phyloP scores from a whole-genome alignment of 2,888 invertebrate species.

The Lasioglossum morio region DNA sequence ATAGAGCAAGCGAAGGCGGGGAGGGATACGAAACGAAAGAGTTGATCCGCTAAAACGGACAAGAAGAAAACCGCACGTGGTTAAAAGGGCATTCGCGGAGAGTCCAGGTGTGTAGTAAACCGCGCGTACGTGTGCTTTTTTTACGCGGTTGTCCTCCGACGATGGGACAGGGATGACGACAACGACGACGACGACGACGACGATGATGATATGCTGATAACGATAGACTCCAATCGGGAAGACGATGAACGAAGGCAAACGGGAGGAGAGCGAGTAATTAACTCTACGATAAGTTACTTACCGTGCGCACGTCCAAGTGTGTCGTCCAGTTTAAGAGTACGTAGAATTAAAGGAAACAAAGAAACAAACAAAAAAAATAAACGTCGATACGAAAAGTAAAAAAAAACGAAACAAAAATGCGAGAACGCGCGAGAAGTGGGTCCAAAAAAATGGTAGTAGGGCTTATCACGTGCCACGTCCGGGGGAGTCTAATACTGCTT shows the following conservation, averaged over 20 bases:
- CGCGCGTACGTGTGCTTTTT: neutral
- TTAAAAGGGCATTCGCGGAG: conserved; percentile 59
- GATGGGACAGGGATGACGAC: conserved; percentile 28
- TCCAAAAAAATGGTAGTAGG: conserved; percentile 72
- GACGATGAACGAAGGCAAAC: conserved; percentile 51
- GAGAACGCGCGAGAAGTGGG: conserved; percentile 74
- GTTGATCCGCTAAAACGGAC: conserved; percentile 46
- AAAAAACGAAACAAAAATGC: conserved; percentile 30
- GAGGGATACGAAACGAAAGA: neutral
- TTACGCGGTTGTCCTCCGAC: conserved; percentile 51
- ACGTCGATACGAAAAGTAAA: neutral
- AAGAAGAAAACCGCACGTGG: conserved; percentile 24
- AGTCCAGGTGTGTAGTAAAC: conserved; percentile 22
- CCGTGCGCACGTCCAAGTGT: conserved; percentile 79
- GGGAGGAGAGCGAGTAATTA: conserved; percentile 56
- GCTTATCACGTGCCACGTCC: conserved; percentile 71
- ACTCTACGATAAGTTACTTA: conserved; percentile 74
- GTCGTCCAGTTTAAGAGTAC: conserved; percentile 76
- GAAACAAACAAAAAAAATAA: conserved; percentile 18
- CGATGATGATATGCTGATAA: neutral
- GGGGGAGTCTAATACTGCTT: conserved; percentile 43
- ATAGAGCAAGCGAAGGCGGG: neutral
- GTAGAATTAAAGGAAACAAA: conserved; percentile 57
- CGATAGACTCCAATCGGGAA: conserved; percentile 18
- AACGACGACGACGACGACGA: neutral